Base-by-base conservation (phyloP, 1,140 invertebrate genomes). In the Euborellia annulipes region DNA sequence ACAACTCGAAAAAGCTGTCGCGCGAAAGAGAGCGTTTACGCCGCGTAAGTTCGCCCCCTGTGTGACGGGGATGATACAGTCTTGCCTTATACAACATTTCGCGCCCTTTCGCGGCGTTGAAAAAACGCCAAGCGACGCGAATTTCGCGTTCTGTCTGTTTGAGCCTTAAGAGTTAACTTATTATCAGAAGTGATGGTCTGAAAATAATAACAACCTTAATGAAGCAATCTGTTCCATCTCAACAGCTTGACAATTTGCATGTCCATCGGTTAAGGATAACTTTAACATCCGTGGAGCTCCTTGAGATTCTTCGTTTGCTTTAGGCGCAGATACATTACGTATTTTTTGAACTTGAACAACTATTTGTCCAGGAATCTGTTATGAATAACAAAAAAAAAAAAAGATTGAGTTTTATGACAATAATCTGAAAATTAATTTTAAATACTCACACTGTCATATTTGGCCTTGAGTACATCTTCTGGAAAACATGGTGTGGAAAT, bases 301-400 rank as follows among this genome's bases (percentile, higher is more conserved):
- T 51, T 75, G 73, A 13, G 84, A 88, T 52, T 88, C 83, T 58
- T 91, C 85, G 65, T 89, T 86, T 30, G 76, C 76, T 65, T 91
- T 91, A n/a, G 89, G 87, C 16, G 85, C 85, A 30, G 85, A 74
- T 34, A 89, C 73, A 68, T 92, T 92, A 13, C 84, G 70, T 36
- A 90, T 70, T 61, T 89, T 85, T 61, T 85, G 80, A 54, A 94
- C 78, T 72, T 94, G 89, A 17, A 91, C 64, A 9, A 92, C 76
- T 46, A 87, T 70, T 45, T 80, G 72, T 8, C 78, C 78, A 46
- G 76, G 63, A 47, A 79, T 63, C 63, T 71, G 27, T 43, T 49
- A 42, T 40, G 7, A 49, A 34, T 34, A 43, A 19, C 20, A 22
- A 34, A 47, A 44, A 46, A 21, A 39, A 41, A 40, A 30, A 23